Evolutionary conservation across 1,140 invertebrate species (phyloP).

Genomic region (Triops cancriformis): DNA sequence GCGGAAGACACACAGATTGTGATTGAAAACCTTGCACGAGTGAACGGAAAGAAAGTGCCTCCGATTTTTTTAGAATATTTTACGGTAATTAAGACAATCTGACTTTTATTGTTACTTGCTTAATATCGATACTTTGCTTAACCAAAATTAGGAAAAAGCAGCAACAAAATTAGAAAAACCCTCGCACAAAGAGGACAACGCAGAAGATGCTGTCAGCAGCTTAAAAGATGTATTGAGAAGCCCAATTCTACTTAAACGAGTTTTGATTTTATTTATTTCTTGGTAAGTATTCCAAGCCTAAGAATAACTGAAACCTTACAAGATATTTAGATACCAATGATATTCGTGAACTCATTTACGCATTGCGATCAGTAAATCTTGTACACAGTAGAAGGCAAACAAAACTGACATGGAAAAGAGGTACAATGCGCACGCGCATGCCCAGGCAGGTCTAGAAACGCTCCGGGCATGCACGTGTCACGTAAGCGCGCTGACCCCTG

Average conservation of each 20-base stretch:
- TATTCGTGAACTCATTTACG: too few relatives aligned
- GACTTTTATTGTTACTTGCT: too few relatives aligned
- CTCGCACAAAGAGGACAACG: background rate
- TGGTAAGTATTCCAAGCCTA: conserved; percentile 20
- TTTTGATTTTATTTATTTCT: conserved; percentile 25
- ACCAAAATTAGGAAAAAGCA: background rate
- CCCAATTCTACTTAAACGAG: conserved; percentile 17
- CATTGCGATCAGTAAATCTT: too few relatives aligned
- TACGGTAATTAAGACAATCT: background rate
- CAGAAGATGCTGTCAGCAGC: background rate
- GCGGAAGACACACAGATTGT: background rate
- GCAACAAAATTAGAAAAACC: background rate
- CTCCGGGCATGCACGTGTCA: too few relatives aligned
- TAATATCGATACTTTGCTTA: background rate
- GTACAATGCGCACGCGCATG: too few relatives aligned
- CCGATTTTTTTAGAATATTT: background rate
- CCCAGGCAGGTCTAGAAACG: too few relatives aligned
- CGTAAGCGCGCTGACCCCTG: too few relatives aligned
- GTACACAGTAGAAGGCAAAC: too few relatives aligned
- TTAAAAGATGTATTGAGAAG: conserved; percentile 24
- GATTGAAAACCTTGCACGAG: background rate
- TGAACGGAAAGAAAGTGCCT: background rate
- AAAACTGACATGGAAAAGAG: too few relatives aligned
- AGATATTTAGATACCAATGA: too few relatives aligned
- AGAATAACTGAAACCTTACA: background rate